These are phyloP conservation scores for Pseudomugil tenellus DNA, from an alignment of 2,797 vertebrate species.

Conservation along the genomic window DNA sequence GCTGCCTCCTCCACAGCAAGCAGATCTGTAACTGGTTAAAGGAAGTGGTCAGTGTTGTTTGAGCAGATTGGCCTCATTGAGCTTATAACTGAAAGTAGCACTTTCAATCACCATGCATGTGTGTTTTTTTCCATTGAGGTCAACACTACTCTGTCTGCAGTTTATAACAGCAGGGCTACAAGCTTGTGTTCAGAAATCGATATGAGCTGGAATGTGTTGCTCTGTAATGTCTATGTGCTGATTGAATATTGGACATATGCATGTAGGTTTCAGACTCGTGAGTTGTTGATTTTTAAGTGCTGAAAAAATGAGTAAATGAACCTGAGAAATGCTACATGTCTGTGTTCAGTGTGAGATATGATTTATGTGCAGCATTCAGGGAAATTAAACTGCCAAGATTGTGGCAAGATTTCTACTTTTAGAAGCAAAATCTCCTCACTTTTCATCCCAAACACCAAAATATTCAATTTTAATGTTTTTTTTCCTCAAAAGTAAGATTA, in stretches of 20 bases:
- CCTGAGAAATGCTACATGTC: background rate
- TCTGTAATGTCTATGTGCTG: background rate
- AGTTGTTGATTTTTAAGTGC: background rate
- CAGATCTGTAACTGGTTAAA: conserved; percentile 60
- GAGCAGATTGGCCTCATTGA: conserved; percentile 72
- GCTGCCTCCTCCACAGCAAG: conserved; percentile 18
- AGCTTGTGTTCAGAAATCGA: background rate
- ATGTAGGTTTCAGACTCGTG: background rate
- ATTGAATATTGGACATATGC: background rate
- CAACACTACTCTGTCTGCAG: conserved; percentile 20
- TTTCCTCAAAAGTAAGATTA: no score
- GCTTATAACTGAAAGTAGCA: conserved; percentile 73
- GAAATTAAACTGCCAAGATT: background rate
- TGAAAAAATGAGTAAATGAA: background rate
- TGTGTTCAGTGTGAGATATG: background rate
- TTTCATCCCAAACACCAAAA: background rate
- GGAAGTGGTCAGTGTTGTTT: conserved; percentile 84
- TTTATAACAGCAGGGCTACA: background rate
- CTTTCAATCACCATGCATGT: conserved; percentile 52
- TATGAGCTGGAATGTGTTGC: background rate
- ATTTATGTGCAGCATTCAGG: background rate
- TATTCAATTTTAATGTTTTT: background rate
- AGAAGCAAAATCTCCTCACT: background rate
- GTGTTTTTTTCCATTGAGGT: conserved; percentile 51
- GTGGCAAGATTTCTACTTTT: background rate